Evolutionary conservation across 2,797 vertebrate species (phyloP), one percentile per base, ranked within the genome.

Genomic region (Pachyuromys duprasi): DNA sequence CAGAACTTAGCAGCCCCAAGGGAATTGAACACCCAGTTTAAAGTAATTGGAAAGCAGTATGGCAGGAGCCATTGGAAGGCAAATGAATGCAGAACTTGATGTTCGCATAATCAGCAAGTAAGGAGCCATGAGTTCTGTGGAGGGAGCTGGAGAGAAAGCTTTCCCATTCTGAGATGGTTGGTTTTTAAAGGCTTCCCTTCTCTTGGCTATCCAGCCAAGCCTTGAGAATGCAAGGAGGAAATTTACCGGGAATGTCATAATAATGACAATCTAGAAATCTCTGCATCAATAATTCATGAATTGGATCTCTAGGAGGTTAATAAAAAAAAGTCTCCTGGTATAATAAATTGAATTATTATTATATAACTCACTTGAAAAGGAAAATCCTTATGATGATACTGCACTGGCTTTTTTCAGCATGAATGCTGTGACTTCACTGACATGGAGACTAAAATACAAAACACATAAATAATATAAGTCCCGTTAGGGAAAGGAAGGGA

Each of bases 31-130:
- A 63, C 76, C 89, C 49, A 20, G 76, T 69, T 69, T 57, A 31
- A 67, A 42, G 86, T 89, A 76, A 90, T 42, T 82, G 88, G 62
- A 90, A 90, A 92, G 57, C 90, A 6, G 69, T 65, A 2, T 82
- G 91, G 84, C 93, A 70, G 53, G 65, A 90, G 45, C 69, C 93
- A 5, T 5, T 62, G 82, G 72, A 72, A 72, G n/a, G 26, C 94
- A 33, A 31, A 39, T 75, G 78, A 75, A 67, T 67, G 81, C 90
- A 70, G 76, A 88, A 49, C 72, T 57, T 36, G 45, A 63, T n/a
- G 75, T 83, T 62, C 0, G 1, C 31, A 39, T 53, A 31, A 60
- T 80, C 86, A 80, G 42, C 42, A 2, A 81, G 86, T 33, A 5
- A n/a, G 63, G 87, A 70, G n/a, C 0, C 2, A 22, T 26, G 67